Base-by-base conservation (phyloP, 2,113 vertebrate genomes). In the Melozone crissalis region DNA sequence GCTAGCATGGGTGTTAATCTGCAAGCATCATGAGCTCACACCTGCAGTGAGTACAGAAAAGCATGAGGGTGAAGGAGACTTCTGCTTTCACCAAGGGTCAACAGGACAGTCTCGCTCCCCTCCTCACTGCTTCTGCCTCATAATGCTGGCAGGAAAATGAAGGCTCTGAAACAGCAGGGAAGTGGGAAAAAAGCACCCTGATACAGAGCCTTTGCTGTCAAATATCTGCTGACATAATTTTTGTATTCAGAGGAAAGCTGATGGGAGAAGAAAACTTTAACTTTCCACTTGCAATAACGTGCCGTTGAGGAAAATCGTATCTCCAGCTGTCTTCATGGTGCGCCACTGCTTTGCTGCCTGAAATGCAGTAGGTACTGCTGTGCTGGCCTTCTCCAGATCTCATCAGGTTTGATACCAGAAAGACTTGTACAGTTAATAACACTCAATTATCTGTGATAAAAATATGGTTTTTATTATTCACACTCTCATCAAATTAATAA, bases 381-480 rank as follows among this genome's bases (percentile, higher is more conserved):
- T 39, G 59, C 10, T 87, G 43, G 58, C 76, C 51, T 93, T 90
- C 71, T 93, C 31, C 31, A 85, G 58, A 35, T 10, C 21, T 71
- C 55, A 44, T 30, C 30, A 58, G 31, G 8, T 80, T 74, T 92
- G n/a, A 75, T 73, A 55, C 7, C 27, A 85, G 59, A 83, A 96
- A 46, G 20, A 49, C 23, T 89, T 81, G 20, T 61, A 81, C 33
- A 44, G 43, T 39, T 66, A 76, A 44, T 41, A 78, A 61, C 20
- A 23, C 84, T 91, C 68, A 93, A 69, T 80, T 89, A 76, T 46
- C 39, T 85, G 33, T 68, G 41, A 75, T 63, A 94, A 94, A 75
- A 94, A 92, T 43, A 27, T 47, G 76, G 59, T 41, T 90, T 67
- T 13, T 73, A 30, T 82, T 93, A 85, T 46, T 66, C 71, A 78